Conservation (phyloP, 1,140 invertebrate genomes). For the Drosophila hydei region DNA sequence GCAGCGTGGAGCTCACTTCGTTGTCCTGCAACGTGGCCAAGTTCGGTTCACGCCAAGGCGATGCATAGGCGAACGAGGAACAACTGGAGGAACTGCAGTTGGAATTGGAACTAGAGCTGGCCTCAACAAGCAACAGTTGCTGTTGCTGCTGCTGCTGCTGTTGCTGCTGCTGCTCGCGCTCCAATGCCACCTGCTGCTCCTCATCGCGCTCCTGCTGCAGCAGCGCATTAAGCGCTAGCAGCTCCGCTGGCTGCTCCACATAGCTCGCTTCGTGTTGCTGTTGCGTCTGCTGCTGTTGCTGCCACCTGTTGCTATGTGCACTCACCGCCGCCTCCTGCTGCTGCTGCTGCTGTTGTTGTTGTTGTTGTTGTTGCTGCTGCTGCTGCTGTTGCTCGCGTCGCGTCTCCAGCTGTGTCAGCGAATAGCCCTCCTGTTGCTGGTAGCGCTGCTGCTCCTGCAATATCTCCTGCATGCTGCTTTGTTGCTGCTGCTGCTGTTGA, state of each 20-base stretch:
- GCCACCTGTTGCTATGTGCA: slow-evolving; percentile 18
- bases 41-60: slow-evolving; percentile 5
- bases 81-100: slow-evolving; percentile 33
- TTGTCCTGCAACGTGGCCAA: slow-evolving; percentile 57
- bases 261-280: slow-evolving; percentile 8
- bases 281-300: background rate
- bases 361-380: slow-evolving; percentile 1
- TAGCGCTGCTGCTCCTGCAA: slow-evolving; percentile 77
- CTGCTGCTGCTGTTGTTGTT: slow-evolving; percentile 33
- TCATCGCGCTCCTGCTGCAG: slow-evolving; percentile 77
- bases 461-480: slow-evolving; percentile 64
- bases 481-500: slow-evolving; percentile 25
- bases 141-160: slow-evolving; percentile 42
- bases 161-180: slow-evolving; percentile 47
- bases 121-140: slow-evolving; percentile 36
- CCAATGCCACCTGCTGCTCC: slow-evolving; percentile 73
- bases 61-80: slow-evolving; percentile 30
- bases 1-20: slow-evolving; percentile 63
- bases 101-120: slow-evolving; percentile 28
- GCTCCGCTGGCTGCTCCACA: slow-evolving; percentile 44
- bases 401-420: slow-evolving; percentile 77
- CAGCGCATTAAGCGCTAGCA: slow-evolving; percentile 72
- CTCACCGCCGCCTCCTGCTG: too few relatives aligned
- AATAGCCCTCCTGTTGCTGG: slow-evolving; percentile 80
- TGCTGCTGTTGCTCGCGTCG: slow-evolving; percentile 66